Evolutionary conservation across 2,113 vertebrate species (phyloP), one percentile per base, ranked within the genome.

Genomic region (Sylvietta virens): DNA sequence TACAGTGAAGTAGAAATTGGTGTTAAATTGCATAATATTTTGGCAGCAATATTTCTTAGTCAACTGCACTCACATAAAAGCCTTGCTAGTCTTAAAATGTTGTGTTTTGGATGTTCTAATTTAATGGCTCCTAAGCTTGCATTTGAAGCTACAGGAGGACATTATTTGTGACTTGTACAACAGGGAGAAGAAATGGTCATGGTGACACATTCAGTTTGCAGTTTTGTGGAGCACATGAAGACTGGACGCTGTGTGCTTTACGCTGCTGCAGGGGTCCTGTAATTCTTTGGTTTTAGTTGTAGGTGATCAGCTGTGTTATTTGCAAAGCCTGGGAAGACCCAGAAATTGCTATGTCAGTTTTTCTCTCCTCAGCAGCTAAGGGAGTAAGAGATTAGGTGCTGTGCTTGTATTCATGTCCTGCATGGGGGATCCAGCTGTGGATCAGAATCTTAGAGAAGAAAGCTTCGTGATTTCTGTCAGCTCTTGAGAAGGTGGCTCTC

Each of bases 191-290:
- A n/a, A 79, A 26, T 19, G 30, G 19, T 77, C 1, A 1, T 22
- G 27, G 10, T 80, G 67, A 47, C 23, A 35, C 0, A 1, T 81
- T 66, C 0, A 1, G 15, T 47, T 78, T 12, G 40, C 28, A 10
- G 7, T 26, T 24, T 50, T 81, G 14, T 58, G 39, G 56, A 21
- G 7, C 31, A 20, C 6, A 6, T 20, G 44, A 47, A 23, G 24
- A 37, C 48, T 73, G 62, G 57, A 40, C 18, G 13, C 28, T 10
- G 3, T 2, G 2, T 81, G 37, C 57, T 64, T 71, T 39, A 22
- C 0, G 1, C 9, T 71, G 30, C 51, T 66, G 9, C 30, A n/a
- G n/a, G 15, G 4, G 11, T 57, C 18, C 30, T 66, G 33, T 51
- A 56, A 10, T 80, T 56, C 21, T 74, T 56, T 72, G n/a, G 2